Evolutionary conservation across 2,888 invertebrate species (phyloP).

Genomic region (Acleris cristana): DNA sequence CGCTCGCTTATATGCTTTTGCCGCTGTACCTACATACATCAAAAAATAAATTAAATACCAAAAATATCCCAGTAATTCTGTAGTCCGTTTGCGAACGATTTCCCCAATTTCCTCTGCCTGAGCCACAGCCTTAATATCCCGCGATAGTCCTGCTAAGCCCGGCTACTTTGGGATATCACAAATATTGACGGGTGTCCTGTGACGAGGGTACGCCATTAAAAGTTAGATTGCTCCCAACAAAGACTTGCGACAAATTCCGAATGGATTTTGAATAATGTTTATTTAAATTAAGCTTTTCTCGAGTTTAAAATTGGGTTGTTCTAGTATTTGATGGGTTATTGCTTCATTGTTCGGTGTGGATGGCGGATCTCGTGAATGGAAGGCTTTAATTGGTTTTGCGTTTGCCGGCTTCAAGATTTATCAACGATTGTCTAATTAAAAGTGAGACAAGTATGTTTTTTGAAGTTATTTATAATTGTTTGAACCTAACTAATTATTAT

Average conservation of each 20-base stretch:
- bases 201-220: constrained; percentile 36
- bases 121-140: not conserved
- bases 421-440: not conserved
- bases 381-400: constrained; percentile 4
- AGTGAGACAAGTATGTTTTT: not conserved
- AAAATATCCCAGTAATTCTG: too few species aligned
- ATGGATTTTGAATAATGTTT: constrained; percentile 38
- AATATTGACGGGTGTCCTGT: constrained; percentile 24
- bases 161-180: constrained; percentile 21
- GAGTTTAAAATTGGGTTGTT: constrained; percentile 35
- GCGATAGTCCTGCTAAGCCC: not conserved
- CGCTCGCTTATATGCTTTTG: too few species aligned
- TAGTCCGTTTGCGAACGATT: not conserved
- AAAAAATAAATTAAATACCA: too few species aligned
- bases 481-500: too few species aligned
- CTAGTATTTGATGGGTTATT: constrained; percentile 29
- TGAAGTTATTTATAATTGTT: not conserved
- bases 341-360: constrained; percentile 13
- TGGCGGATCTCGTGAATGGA: not conserved
- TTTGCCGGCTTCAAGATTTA: not conserved
- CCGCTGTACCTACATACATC: too few species aligned
- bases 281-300: constrained; percentile 31
- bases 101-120: not conserved
- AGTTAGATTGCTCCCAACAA: constrained; percentile 30
- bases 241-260: constrained; percentile 31